Evolutionary conservation across 2,113 vertebrate genomes (phyloP).

Genomic region (Pseudorhombus dupliciocellatus): DNA sequence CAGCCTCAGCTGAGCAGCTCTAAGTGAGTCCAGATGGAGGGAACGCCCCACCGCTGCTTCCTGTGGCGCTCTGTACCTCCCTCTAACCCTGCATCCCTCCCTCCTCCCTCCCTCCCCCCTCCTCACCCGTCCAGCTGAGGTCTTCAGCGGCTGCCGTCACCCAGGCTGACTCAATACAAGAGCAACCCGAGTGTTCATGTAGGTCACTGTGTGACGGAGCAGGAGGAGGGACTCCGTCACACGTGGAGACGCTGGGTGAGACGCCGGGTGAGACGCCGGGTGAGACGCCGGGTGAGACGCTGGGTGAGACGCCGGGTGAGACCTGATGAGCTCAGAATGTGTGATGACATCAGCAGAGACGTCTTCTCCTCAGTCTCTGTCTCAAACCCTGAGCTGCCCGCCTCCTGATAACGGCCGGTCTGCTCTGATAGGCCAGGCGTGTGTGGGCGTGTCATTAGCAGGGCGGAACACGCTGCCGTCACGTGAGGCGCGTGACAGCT

Average conservation of each 20-base stretch:
- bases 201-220: not conserved
- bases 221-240: not conserved
- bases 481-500: no score
- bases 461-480: not conserved
- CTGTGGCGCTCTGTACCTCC: conserved; percentile 42
- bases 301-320: not conserved
- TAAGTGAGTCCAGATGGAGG: conserved; percentile 77
- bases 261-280: not conserved
- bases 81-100: conserved; percentile 4
- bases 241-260: no score
- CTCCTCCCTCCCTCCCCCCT: not conserved
- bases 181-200: conserved; percentile 11
- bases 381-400: not conserved
- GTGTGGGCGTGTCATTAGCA: no score
- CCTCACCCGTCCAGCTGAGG: conserved; percentile 24
- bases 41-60: conserved; percentile 54
- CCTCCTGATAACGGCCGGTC: no score
- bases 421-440: no score
- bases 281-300: not conserved
- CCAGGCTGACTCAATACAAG: conserved; percentile 24
- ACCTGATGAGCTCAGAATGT: not conserved
- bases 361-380: not conserved
- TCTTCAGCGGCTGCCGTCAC: conserved; percentile 34
- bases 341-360: not conserved
- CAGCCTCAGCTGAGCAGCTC: conserved; percentile 56